Percentiles rank a stretch among this genome's conserved stretches.
phyloP scores from a whole-genome alignment of 1,140 invertebrate species.

The Papilio polyxenes region DNA sequence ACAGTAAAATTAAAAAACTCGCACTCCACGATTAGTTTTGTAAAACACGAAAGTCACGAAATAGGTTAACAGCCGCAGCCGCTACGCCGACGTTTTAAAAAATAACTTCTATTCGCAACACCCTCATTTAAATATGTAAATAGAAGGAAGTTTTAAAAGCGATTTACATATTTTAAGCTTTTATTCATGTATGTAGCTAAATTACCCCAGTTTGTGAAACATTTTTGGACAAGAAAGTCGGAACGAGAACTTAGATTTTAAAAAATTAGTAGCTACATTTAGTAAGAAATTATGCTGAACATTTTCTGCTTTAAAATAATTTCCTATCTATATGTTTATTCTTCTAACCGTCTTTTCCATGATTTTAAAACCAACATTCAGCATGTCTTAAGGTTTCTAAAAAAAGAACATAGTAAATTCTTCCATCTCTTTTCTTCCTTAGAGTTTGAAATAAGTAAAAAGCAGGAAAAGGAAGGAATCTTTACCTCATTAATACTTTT shows the following conservation, averaged over 20 bases:
- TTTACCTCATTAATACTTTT: constrained; percentile 8
- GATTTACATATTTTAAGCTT: constrained; percentile 25
- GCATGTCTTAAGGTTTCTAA: background rate
- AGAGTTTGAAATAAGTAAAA: background rate
- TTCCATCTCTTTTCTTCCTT: background rate
- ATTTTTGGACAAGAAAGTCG: background rate
- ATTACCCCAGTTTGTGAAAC: background rate
- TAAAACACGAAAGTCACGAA: constrained; percentile 21
- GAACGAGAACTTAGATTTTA: background rate
- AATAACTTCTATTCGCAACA: background rate
- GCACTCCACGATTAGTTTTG: constrained; percentile 4
- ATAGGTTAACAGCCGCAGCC: constrained; percentile 4
- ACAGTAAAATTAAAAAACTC: background rate
- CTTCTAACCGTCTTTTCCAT: too few relatives aligned
- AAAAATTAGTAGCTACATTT: background rate
- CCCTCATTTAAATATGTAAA: constrained; percentile 26
- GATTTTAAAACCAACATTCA: too few relatives aligned
- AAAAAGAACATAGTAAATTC: background rate
- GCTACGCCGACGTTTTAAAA: background rate
- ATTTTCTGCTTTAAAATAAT: background rate
- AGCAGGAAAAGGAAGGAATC: background rate
- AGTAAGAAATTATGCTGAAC: too few relatives aligned
- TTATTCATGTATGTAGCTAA: background rate
- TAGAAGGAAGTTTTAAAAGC: constrained; percentile 19
- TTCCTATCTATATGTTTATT: background rate